A percentile compares a stretch with the other conserved stretches of the same genome.
Evolutionary conservation across 2,113 vertebrate species (phyloP).

Genomic region (Rhinoderma darwinii): DNA sequence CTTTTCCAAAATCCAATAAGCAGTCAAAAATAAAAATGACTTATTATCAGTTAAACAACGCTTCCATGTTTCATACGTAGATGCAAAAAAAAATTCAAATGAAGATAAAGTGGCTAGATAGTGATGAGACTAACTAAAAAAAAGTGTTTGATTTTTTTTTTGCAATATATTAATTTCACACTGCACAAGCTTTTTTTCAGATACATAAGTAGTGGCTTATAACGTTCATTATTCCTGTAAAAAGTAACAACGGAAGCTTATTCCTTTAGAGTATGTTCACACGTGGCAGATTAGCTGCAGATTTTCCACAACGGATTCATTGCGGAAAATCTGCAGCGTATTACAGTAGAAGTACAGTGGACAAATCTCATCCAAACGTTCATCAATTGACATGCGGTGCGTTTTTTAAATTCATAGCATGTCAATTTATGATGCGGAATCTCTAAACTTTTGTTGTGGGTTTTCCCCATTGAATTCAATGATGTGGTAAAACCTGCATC

Average conservation of each 20-base stretch:
- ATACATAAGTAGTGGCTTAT: constrained; percentile 14
- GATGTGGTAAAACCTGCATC: too few species aligned
- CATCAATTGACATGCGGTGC: too few species aligned
- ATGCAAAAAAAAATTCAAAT: constrained; percentile 63
- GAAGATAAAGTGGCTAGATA: constrained; percentile 27
- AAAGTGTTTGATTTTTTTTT: neutral
- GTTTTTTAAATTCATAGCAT: too few species aligned
- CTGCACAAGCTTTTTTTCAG: neutral
- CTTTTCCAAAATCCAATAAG: constrained; percentile 69
- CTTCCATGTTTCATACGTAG: constrained; percentile 9
- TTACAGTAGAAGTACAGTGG: too few species aligned
- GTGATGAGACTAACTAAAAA: neutral
- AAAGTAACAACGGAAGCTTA: neutral
- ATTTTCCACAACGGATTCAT: too few species aligned
- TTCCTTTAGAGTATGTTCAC: too few species aligned
- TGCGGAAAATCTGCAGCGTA: too few species aligned
- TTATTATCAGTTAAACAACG: constrained; percentile 46
- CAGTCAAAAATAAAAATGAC: constrained; percentile 65
- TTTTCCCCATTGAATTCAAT: too few species aligned
- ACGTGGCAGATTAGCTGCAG: too few species aligned
- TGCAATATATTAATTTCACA: constrained; percentile 15
- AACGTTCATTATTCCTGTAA: constrained; percentile 26
- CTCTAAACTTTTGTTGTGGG: too few species aligned
- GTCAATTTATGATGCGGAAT: too few species aligned
- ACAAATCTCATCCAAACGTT: too few species aligned